A percentile compares a stretch with the other conserved stretches of the same genome.
Conservation (phyloP, 2,797 vertebrate genomes). For the Anas bahamensis region DNA sequence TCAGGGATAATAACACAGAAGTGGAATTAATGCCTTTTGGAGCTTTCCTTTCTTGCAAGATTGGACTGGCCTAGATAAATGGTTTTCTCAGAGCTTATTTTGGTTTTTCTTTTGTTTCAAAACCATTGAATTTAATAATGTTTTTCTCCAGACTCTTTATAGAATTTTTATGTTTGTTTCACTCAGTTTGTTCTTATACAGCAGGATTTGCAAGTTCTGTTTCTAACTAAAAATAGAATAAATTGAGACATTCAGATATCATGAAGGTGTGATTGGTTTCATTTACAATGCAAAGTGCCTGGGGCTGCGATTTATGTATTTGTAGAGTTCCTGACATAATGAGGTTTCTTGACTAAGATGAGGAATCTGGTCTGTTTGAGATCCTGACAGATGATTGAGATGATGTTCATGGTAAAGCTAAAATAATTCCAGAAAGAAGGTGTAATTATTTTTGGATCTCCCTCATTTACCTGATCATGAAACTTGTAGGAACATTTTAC, state of each 20-base stretch:
- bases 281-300: neutral
- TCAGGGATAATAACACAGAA: slow-evolving; percentile 44
- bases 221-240: slow-evolving; percentile 3
- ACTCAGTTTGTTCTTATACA: neutral
- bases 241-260: neutral
- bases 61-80: slow-evolving; percentile 8
- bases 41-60: slow-evolving; percentile 52
- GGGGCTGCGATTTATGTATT: neutral
- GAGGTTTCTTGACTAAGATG: neutral
- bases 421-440: neutral
- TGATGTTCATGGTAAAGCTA: neutral
- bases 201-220: neutral
- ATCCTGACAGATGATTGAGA: neutral
- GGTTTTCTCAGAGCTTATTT: neutral
- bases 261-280: neutral
- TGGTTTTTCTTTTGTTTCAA: neutral
- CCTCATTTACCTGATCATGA: neutral
- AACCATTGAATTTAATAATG: neutral
- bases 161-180: neutral
- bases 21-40: slow-evolving; percentile 50
- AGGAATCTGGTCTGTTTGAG: neutral
- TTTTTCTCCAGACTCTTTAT: neutral
- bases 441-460: neutral
- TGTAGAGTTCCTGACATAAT: neutral
- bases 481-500: neutral